Base-by-base conservation (phyloP, 2,888 invertebrate species). In the Limnephilus rhombicus region DNA sequence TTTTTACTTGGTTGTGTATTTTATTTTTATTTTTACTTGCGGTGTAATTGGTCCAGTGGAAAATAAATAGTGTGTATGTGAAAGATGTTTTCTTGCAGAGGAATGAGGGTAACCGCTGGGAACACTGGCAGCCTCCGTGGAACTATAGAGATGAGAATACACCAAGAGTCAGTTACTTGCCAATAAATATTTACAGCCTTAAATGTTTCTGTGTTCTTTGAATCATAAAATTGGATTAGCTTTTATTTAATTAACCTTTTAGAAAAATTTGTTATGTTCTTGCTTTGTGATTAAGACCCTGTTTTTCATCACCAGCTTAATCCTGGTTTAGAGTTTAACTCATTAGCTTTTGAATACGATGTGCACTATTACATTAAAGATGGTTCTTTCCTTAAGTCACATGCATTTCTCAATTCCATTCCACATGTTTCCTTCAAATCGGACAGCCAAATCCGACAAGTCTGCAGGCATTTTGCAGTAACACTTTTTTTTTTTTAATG, bases 71-170 rank as follows among this genome's bases (percentile, higher is more conserved):
- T 37, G 29, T 86, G 34, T 80, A 45, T 86, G 29, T 86, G 86
- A 31, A 86, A 86, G 85, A 53, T 91, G 37, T 68, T 91, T 89
- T 18, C 45, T 91, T 91, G 68, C 83, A 91, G 89, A 80, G 91
- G 85, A 83, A 80, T 83, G 53, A 41, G 31, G 53, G 18, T 90
- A 81, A 81, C 88, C 90, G 85, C 87, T 93, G 93, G 93, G 49
- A 92, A 24, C 92, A 91, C 49, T 93, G 93, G 93, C 91, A 91
- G 82, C 93, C 93, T 11, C 93, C 93, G 4, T 93, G 93, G 93
- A 93, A 93, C 89, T 93, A 92, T 91, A 90, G 93, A 92, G 91
- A 92, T 34, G 85, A 41, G 29, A 92, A 92, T 87, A 80, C 92
- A 80, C 92, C 92, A 15, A 85, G 89, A 85, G 93, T 93, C 92